phyloP scores from a whole-genome alignment of 1,140 invertebrate species.

The Achatina immaculata region DNA sequence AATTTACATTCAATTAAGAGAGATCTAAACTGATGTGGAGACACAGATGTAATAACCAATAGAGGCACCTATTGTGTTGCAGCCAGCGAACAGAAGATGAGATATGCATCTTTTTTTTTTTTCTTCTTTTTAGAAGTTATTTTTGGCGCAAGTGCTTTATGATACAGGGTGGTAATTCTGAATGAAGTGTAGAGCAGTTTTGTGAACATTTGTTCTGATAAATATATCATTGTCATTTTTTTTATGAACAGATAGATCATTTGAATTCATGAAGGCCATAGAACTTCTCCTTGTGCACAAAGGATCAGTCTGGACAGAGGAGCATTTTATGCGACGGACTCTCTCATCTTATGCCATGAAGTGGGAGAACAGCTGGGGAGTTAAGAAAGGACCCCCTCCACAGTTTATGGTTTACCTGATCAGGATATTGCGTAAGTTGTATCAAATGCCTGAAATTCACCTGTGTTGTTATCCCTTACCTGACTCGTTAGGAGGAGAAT shows the following conservation, averaged over 20 bases:
- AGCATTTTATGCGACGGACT: constrained; percentile 1
- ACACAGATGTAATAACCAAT: too few species aligned
- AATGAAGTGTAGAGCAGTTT: too few species aligned
- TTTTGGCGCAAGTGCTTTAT: too few species aligned
- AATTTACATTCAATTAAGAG: too few species aligned
- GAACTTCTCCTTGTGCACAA: constrained; percentile 11
- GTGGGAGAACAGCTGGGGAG: not conserved
- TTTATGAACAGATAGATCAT: not conserved
- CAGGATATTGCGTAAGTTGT: constrained; percentile 25
- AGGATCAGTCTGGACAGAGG: constrained; percentile 2
- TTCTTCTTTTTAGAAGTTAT: not conserved
- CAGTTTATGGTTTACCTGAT: constrained; percentile 1
- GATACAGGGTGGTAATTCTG: too few species aligned
- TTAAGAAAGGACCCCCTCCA: not conserved
- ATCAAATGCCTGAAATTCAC: too few species aligned
- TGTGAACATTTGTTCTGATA: too few species aligned
- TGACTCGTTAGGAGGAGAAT: too few species aligned
- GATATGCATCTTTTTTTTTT: not conserved
- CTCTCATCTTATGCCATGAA: constrained; percentile 10
- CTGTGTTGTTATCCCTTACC: too few species aligned
- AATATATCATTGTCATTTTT: not conserved
- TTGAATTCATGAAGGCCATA: constrained; percentile 3
- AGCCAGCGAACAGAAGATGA: not conserved
- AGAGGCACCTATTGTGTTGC: too few species aligned
- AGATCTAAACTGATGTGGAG: too few species aligned